These are phyloP conservation scores for Liodrosophila aerea DNA, from an alignment of 2,888 invertebrate genomes.

Conservation along the genomic window DNA sequence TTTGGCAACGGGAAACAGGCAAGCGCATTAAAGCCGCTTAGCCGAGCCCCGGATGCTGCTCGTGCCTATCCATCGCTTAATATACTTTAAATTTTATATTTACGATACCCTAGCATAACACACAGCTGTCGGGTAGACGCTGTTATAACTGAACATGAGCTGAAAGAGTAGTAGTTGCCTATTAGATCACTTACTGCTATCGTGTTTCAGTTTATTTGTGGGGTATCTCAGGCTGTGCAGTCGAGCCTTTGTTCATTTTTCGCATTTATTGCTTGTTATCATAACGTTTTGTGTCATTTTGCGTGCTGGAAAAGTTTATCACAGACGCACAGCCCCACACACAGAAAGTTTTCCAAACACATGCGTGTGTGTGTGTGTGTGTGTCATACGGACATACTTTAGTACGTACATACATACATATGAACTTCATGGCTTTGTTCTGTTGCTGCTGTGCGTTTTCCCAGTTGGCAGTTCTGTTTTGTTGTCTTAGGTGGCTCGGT, in stretches of 20 bases:
- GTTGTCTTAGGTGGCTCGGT: slow-evolving; percentile 69
- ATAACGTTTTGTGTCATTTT: slow-evolving; percentile 44
- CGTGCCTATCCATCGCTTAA: slow-evolving; percentile 58
- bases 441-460: slow-evolving; percentile 37
- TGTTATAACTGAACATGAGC: not conserved
- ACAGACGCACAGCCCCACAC: slow-evolving; percentile 52
- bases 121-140: too few species aligned
- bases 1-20: slow-evolving; percentile 30
- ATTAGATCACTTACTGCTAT: too few species aligned
- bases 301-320: slow-evolving; percentile 54
- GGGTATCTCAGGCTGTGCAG: slow-evolving; percentile 16
- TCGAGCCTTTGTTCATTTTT: not conserved
- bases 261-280: slow-evolving; percentile 33
- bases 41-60: slow-evolving; percentile 11
- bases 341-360: slow-evolving; percentile 48
- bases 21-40: slow-evolving; percentile 58
- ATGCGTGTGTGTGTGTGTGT: not conserved
- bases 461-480: slow-evolving; percentile 50
- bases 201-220: not conserved
- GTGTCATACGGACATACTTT: not conserved
- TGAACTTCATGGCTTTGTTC: slow-evolving; percentile 57
- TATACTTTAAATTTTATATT: slow-evolving; percentile 61
- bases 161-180: too few species aligned
- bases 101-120: slow-evolving; percentile 13
- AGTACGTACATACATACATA: not conserved